Conservation (phyloP, 2,797 vertebrate genomes). For the Pseudocheirus occidentalis region DNA sequence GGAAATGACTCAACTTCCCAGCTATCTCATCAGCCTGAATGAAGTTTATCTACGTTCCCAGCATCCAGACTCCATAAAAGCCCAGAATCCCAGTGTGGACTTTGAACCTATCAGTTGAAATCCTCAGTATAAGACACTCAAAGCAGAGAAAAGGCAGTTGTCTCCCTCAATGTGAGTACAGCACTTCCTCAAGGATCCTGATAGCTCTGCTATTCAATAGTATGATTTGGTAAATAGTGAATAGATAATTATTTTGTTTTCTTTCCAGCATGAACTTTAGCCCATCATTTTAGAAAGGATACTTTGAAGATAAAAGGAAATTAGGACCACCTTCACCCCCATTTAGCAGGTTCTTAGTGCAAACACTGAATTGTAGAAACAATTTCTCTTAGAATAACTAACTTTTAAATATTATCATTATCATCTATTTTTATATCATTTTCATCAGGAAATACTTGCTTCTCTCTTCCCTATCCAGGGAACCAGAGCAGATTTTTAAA, state of each 20-base stretch:
- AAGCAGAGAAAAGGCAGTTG: neutral
- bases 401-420: neutral
- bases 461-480: neutral
- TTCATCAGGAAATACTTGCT: neutral
- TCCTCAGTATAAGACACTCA: neutral
- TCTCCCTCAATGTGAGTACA: neutral
- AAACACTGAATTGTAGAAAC: neutral
- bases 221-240: neutral
- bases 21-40: neutral
- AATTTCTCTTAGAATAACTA: neutral
- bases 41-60: neutral
- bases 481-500: neutral
- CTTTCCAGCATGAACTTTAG: neutral
- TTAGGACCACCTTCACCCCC: neutral
- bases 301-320: neutral
- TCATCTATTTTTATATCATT: neutral
- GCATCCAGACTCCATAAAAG: neutral
- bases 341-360: neutral
- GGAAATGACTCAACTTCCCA: neutral
- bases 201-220: neutral
- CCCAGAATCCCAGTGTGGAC: neutral
- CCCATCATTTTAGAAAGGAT: neutral
- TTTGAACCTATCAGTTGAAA: neutral
- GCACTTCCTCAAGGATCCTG: neutral
- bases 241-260: neutral